Base-by-base conservation (phyloP, 2,113 vertebrate species). In the Kryptolebias marmoratus region DNA sequence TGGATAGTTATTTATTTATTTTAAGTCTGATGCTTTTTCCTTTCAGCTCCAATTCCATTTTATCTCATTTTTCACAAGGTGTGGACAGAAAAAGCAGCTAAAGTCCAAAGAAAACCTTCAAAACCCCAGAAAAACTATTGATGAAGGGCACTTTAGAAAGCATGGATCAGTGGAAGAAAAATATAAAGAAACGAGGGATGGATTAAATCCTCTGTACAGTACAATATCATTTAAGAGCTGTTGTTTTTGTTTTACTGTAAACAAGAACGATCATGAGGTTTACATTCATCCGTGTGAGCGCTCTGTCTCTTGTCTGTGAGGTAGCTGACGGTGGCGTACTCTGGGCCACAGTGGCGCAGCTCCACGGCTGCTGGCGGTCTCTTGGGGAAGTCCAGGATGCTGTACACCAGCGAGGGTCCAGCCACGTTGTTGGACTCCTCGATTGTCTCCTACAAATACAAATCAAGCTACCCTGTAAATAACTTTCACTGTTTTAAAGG, bases 311-410 rank as follows among this genome's bases (percentile, higher is more conserved):
- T 58, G 5, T 85, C 58, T 18, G 69, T 3, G 10, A 68, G 63
- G 67, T 80, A 84, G 36, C 64, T 73, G 74, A 89, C 69, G 1
- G 58, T 58, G 28, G 85, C 83, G 1, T 90, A 91, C 32, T 87
- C 79, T 2, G 81, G 82, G 0, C 79, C 78, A 68, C 9, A 63
- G 16, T 61, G 49, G 53, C 53, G 44, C 0, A 61, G 6, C 22
- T 77, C 71, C 32, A 71, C 5, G 48, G 48, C 55, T 9, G 56
- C n/a, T 0, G 53, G 3, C 10, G 63, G 11, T 73, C 83, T 90
- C 65, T 74, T 86, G 12, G 90, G 80, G 68, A 91, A 90, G 75
- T 91, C 80, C 76, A 89, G 66, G 50, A 91, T 57, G 0, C 90
- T 90, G 81, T 77, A 91, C 65, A 88, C 39, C 30, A 88, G 11